Conservation (phyloP, 1,140 invertebrate species). For the Lerema accius region DNA sequence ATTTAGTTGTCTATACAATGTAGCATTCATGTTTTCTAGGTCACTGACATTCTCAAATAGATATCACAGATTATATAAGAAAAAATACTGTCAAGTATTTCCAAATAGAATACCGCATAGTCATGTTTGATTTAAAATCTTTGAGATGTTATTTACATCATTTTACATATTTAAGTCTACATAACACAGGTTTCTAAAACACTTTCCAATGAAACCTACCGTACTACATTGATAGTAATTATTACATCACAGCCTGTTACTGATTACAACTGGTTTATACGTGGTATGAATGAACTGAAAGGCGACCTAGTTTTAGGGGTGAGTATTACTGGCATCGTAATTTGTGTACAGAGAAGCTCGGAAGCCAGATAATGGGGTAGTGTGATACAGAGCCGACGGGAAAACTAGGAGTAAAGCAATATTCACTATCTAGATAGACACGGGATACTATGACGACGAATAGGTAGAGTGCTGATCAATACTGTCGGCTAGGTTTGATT, state of each 20-base stretch:
- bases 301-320: constrained; percentile 37
- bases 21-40: constrained; percentile 32
- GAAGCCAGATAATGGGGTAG: no score
- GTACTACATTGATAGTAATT: constrained; percentile 35
- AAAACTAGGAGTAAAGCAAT: no score
- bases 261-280: constrained; percentile 55
- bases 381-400: no score
- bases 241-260: constrained; percentile 43
- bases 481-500: no score
- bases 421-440: no score
- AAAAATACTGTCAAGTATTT: constrained; percentile 9
- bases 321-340: no score
- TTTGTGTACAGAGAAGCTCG: no score
- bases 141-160: constrained; percentile 40
- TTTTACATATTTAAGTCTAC: constrained; percentile 45
- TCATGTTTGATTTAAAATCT: constrained; percentile 38
- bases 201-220: constrained; percentile 43
- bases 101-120: constrained; percentile 16
- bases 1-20: no score
- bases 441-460: no score
- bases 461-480: no score
- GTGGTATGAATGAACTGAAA: constrained; percentile 46
- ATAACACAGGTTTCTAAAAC: constrained; percentile 48
- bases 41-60: constrained; percentile 37
- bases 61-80: constrained; percentile 38